These are phyloP conservation scores for Crotalus horridus DNA, from an alignment of 2,113 vertebrate genomes.

Conservation along the genomic window DNA sequence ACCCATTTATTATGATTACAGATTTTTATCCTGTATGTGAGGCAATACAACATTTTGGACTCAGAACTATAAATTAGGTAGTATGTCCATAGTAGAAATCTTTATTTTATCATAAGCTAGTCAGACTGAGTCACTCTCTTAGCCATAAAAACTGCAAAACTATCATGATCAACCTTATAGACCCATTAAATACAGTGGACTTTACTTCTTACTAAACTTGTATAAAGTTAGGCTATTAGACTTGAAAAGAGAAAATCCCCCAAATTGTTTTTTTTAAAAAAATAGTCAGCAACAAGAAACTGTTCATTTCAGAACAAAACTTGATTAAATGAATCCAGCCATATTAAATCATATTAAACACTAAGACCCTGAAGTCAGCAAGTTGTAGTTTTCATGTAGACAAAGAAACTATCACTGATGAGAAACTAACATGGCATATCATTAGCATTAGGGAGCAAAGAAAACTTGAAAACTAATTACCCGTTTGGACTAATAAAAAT, in stretches of 20 bases:
- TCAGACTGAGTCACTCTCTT: neutral
- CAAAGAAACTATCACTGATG: neutral
- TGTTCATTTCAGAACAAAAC: neutral
- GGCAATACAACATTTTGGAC: neutral
- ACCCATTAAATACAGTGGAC: neutral
- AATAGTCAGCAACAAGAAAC: neutral
- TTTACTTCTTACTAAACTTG: neutral
- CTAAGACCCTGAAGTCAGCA: neutral
- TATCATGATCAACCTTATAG: neutral
- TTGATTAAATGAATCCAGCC: neutral
- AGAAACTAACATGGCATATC: neutral
- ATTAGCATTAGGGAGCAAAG: neutral
- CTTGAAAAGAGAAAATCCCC: neutral
- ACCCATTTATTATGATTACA: conserved; percentile 16
- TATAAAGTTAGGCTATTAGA: neutral
- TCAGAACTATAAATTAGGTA: neutral
- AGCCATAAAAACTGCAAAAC: neutral
- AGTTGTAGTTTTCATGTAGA: neutral
- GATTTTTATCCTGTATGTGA: conserved; percentile 8
- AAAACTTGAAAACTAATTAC: neutral
- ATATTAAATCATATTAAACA: neutral
- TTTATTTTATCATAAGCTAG: neutral
- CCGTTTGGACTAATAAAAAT: neutral
- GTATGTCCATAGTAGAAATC: neutral
- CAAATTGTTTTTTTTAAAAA: no score